Percentiles rank a stretch among this genome's conserved stretches.
phyloP scores from a whole-genome alignment of 2,113 vertebrate species.

The Catharus minimus region DNA sequence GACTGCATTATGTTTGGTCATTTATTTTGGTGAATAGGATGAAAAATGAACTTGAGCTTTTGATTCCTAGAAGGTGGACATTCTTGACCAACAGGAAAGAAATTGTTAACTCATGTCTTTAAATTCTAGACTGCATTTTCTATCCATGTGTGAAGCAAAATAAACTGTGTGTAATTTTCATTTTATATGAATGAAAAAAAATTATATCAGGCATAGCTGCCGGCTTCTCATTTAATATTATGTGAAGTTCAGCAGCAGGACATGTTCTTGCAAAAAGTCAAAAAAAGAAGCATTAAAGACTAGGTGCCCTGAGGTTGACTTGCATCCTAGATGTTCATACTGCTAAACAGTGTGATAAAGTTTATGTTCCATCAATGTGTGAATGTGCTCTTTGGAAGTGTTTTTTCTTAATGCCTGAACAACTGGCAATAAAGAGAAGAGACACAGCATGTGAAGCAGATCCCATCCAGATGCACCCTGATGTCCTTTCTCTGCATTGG shows the following conservation, averaged over 20 bases:
- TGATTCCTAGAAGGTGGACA: not conserved
- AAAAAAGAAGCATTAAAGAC: not conserved
- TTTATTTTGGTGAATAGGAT: not conserved
- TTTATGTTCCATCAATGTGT: constrained; percentile 46
- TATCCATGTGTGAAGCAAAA: not conserved
- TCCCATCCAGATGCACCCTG: not conserved
- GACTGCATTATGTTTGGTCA: not conserved
- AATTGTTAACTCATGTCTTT: not conserved
- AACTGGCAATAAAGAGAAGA: constrained; percentile 3
- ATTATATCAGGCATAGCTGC: not conserved
- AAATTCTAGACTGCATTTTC: not conserved
- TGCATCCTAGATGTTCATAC: not conserved
- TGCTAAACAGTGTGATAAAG: constrained; percentile 5
- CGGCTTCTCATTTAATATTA: not conserved
- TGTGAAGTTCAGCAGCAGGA: not conserved
- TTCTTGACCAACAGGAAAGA: not conserved
- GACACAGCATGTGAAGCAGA: not conserved
- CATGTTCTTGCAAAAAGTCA: not conserved
- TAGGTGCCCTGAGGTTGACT: constrained; percentile 24
- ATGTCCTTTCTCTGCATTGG: constrained; percentile 1
- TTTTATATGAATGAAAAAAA: not conserved
- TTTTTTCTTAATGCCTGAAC: constrained; percentile 33
- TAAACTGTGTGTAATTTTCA: not conserved
- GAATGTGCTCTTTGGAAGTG: constrained; percentile 30
- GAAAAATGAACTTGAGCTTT: not conserved